Evolutionary conservation across 2,888 invertebrate species (phyloP), one percentile per base, ranked within the genome.

Genomic region (Drosophila atripex): DNA sequence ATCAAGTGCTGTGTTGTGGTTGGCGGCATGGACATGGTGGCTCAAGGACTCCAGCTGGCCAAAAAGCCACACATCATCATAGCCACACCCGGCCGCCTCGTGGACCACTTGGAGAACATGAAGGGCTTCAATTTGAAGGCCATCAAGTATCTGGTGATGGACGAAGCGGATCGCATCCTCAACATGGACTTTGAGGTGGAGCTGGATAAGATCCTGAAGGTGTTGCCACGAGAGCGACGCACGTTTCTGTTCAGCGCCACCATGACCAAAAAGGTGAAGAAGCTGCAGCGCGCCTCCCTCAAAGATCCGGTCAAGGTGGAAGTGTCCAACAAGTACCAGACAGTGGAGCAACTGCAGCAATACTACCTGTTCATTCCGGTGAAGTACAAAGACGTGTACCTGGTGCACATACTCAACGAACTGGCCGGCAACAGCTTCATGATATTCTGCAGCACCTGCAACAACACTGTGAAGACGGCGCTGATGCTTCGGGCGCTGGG

Each of bases 151-250:
- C 92, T 98, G 92, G 97, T 99, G 0, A 98, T 99, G 98, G 99
- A 99, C 86, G 99, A 99, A 94, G 99, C 99, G 0, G 99, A 99
- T 92, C 94, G 99, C 76, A 99, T 99, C 78, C 93, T 99, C 3
- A 99, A 99, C 91, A 98, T 99, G 98, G 99, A 99, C 90, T 99
- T 99, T 90, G 99, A 99, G 92, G 95, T 96, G 11, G 99, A 99
- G 92, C 95, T 99, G 0, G 98, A 99, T 91, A 99, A 99, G 92
- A 99, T 99, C 60, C 92, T 99, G 2, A 95, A 95, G 88, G 91
- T 92, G 2, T 95, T 99, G 58, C 99, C 99, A 0, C 94, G 96
- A 28, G 98, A 99, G 84, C 93, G 99, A 3, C 93, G 95, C 69
- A 99, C 99, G 0, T 97, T 96, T 88, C 93, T 99, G 12, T 99